A percentile compares a stretch with the other conserved stretches of the same genome.
Evolutionary conservation across 2,797 vertebrate species (phyloP).

Genomic region (Capromys pilorides): DNA sequence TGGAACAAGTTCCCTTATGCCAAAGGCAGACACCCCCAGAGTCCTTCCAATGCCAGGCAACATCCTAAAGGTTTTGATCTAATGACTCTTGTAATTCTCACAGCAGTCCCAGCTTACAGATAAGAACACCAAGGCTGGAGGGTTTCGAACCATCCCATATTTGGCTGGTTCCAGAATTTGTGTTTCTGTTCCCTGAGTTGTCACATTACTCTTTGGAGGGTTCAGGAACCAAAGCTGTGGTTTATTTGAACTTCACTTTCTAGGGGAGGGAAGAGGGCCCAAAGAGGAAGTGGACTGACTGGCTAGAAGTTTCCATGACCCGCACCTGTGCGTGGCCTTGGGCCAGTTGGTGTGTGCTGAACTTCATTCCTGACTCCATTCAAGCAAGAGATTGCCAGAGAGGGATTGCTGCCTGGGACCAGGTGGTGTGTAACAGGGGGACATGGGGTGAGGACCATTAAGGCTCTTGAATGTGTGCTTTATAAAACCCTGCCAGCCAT

Average conservation of each 20-base stretch:
- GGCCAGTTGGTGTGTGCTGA: not conserved
- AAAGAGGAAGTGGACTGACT: not conserved
- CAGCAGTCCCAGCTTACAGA: not conserved
- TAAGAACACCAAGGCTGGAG: not conserved
- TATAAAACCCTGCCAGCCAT: not conserved
- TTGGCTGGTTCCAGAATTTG: not conserved
- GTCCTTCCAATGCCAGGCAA: not conserved
- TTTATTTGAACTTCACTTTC: not conserved
- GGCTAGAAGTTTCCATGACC: not conserved
- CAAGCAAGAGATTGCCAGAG: not conserved
- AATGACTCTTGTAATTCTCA: not conserved
- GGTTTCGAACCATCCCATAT: not conserved
- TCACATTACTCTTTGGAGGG: not conserved
- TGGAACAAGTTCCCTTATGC: not conserved
- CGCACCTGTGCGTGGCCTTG: not conserved
- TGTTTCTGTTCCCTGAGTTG: not conserved
- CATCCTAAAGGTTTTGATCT: not conserved
- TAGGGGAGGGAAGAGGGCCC: not conserved
- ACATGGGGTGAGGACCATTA: not conserved
- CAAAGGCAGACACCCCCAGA: rapidly evolving
- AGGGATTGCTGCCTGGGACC: not conserved
- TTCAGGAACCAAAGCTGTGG: not conserved
- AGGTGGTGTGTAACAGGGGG: not conserved
- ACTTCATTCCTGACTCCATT: not conserved
- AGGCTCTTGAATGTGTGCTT: not conserved